Base-by-base conservation (phyloP, 2,888 invertebrate species). In the Himalopsyche anomala region DNA sequence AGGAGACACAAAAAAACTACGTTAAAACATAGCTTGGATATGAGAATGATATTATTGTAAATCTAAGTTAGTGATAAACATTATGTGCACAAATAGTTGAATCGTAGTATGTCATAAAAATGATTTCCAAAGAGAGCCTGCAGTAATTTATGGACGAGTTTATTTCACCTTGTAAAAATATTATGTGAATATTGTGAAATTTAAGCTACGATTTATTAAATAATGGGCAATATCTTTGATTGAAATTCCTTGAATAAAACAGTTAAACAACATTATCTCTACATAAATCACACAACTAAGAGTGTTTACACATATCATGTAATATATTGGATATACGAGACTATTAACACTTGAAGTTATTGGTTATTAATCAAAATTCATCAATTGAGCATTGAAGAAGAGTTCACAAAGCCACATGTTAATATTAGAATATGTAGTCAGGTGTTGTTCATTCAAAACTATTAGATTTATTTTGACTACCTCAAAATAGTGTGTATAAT, bases 241-340 rank as follows among this genome's bases (percentile, higher is more conserved):
- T 74, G 12, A 74, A 74, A 74, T 74, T 74, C 74, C 12, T 28
- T 74, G 74, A 74, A 74, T 74, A 74, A 62, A 74, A 74, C 36
- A 74, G 74, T 36, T 15, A 36, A 74, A 38, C 36, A 74, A 5
- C 11, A 15, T 74, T 74, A 36, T 74, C 28, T 12, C 38, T 4
- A 38, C 74, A 74, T 74, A 38, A 74, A 74, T 74, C 36, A 15
- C 12, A 15, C 1, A n/a, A 2, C 12, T 5, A 74, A 74, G 74
- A 74, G 38, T 51, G 51, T 12, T 51, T 51, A 51, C 15, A 15
- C 51, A 51, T 51, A 51, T 51, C 51, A 51, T 51, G 51, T 51
- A 51, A 51, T 51, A 51, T 51, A 15, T 51, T 51, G 51, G 5
- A 51, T 45, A 45, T 45, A 45, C 11, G 11, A 69, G 69, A 69